phyloP scores from a whole-genome alignment of 2,113 vertebrate genomes.

The Notarius quadriscutis region DNA sequence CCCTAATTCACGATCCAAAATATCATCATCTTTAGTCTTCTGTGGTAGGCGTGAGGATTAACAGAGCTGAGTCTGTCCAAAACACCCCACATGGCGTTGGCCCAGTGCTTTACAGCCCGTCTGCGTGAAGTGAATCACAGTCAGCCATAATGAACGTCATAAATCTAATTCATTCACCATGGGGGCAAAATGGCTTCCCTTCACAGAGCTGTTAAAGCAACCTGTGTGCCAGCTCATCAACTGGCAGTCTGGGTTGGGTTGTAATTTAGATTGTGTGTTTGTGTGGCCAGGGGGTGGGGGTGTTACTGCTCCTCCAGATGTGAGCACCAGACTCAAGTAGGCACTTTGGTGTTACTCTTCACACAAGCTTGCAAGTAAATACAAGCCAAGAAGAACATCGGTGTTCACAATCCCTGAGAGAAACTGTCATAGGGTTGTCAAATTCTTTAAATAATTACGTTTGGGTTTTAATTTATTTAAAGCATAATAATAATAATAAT shows the following conservation, averaged over 20 bases:
- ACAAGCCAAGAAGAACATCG: conserved; percentile 7
- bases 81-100: conserved; percentile 49
- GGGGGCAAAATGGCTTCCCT: conserved; percentile 33
- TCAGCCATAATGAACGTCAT: conserved; percentile 62
- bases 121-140: conserved; percentile 48
- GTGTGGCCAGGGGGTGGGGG: not conserved
- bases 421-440: not conserved
- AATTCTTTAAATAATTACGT: not conserved
- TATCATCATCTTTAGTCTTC: not conserved
- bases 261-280: conserved; percentile 43
- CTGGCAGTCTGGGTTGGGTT: conserved; percentile 24
- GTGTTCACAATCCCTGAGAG: not conserved
- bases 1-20: conserved; percentile 4
- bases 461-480: not conserved
- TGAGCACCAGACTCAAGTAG: conserved; percentile 34
- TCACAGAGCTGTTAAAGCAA: conserved; percentile 40
- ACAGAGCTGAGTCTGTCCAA: conserved; percentile 50
- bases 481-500: not conserved
- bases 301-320: conserved; percentile 50
- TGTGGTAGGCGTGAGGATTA: conserved; percentile 44
- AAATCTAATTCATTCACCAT: conserved; percentile 60
- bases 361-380: conserved; percentile 46
- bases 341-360: conserved; percentile 50
- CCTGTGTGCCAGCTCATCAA: conserved; percentile 47
- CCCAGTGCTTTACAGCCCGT: conserved; percentile 53